phyloP scores from a whole-genome alignment of 2,113 vertebrate genomes.

The Epinephelus moara region DNA sequence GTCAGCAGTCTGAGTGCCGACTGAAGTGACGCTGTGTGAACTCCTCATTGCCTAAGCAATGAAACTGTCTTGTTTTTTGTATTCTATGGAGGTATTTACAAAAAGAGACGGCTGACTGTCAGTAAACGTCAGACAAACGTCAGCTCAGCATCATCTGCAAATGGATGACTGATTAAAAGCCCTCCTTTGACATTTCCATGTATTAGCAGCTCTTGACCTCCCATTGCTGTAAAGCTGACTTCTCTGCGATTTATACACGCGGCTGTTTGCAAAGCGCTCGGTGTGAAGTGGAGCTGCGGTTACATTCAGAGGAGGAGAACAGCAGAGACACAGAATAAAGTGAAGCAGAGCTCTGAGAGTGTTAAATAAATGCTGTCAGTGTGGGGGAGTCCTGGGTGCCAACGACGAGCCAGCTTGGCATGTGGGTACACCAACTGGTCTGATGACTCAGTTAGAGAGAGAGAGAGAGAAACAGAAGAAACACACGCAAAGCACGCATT shows the following conservation, averaged over 20 bases:
- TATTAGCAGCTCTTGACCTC: constrained; percentile 20
- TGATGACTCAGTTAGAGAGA: constrained; percentile 69
- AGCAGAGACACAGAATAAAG: constrained; percentile 5
- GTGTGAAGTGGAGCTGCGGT: constrained; percentile 10
- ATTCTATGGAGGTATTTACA: not conserved
- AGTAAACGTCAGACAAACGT: not conserved
- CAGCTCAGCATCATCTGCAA: constrained; percentile 3
- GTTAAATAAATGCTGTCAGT: constrained; percentile 48
- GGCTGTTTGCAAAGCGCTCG: constrained; percentile 5
- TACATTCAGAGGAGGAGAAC: not conserved
- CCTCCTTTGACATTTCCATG: constrained; percentile 29
- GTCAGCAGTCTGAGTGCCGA: not conserved
- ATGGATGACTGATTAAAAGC: not conserved
- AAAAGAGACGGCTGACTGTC: not conserved
- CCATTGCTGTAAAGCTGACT: not conserved
- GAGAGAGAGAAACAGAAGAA: constrained; percentile 59
- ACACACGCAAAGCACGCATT: constrained; percentile 36
- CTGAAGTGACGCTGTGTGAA: not conserved
- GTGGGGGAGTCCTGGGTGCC: constrained; percentile 69
- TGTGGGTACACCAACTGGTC: constrained; percentile 80
- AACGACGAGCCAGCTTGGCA: constrained; percentile 60
- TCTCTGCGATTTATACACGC: constrained; percentile 6
- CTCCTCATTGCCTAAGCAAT: not conserved
- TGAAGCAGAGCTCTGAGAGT: not conserved
- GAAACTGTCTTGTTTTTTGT: not conserved